phyloP scores from a whole-genome alignment of 1,140 invertebrate genomes.

The Drosophila takahashii region DNA sequence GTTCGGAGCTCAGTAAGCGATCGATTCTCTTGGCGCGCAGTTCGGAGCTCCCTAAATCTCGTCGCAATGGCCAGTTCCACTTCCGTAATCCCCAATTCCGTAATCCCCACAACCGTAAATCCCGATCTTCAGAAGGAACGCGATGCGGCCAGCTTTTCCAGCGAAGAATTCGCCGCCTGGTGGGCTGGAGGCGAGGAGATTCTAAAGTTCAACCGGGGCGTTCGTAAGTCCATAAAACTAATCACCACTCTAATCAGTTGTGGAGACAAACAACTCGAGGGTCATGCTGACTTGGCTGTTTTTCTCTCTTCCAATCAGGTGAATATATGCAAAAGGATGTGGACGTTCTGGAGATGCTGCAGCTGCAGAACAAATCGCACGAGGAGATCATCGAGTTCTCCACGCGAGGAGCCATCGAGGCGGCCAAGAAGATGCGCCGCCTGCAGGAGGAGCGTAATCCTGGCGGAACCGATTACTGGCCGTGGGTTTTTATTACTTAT shows the following conservation, averaged over 20 bases:
- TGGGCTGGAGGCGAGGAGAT: slow-evolving; percentile 91
- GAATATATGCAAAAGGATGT: slow-evolving; percentile 50
- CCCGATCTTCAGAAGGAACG: slow-evolving; percentile 90
- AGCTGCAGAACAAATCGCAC: slow-evolving; percentile 61
- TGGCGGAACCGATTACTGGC: slow-evolving; percentile 88
- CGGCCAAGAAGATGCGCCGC: slow-evolving; percentile 90
- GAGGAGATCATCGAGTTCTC: slow-evolving; percentile 60
- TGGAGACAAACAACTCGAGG: background rate
- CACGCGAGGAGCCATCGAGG: slow-evolving; percentile 88
- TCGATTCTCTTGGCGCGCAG: slow-evolving; percentile 17
- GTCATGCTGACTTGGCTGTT: slow-evolving; percentile 44
- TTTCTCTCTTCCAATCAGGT: slow-evolving; percentile 27
- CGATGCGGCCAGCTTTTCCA: slow-evolving; percentile 90
- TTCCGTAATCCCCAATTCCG: background rate
- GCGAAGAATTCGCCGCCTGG: slow-evolving; percentile 90
- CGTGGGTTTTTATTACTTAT: slow-evolving; percentile 71
- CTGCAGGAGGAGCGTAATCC: slow-evolving; percentile 88
- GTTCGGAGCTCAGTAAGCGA: background rate
- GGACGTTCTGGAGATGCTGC: slow-evolving; percentile 27
- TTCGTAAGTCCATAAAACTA: slow-evolving; percentile 58
- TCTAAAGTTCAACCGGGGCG: slow-evolving; percentile 86
- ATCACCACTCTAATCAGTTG: slow-evolving; percentile 27
- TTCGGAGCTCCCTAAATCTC: background rate
- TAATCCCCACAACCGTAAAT: slow-evolving; percentile 63
- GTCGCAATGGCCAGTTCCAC: slow-evolving; percentile 5